Conservation (phyloP, 2,888 invertebrate species). For the Parthenolecanium corni region DNA sequence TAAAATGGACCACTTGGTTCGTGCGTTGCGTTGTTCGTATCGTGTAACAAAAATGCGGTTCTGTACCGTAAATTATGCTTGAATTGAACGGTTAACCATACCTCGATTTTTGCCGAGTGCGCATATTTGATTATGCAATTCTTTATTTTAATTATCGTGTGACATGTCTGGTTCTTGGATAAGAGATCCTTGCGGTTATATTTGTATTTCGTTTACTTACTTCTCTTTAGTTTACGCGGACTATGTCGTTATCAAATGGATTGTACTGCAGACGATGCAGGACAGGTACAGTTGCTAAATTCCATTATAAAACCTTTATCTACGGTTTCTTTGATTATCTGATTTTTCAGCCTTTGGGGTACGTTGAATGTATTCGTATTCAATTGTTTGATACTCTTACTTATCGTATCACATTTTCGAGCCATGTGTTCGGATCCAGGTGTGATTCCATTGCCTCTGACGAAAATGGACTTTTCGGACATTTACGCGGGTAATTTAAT, state of each 20-base stretch:
- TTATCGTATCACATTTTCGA: conserved; percentile 64
- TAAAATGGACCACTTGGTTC: no score
- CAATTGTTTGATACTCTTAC: conserved; percentile 62
- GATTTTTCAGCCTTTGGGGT: conserved; percentile 59
- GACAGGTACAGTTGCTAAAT: conserved; percentile 49
- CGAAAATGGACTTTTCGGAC: conserved; percentile 66
- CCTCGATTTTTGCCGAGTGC: no score
- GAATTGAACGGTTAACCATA: no score
- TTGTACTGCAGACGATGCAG: conserved; percentile 66
- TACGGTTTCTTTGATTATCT: neutral
- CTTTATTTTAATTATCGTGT: neutral
- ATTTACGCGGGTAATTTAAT: conserved; percentile 48
- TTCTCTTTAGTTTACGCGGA: conserved; percentile 71
- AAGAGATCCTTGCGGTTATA: conserved; percentile 68
- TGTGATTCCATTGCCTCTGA: conserved; percentile 63
- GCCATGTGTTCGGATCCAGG: conserved; percentile 85
- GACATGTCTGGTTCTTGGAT: conserved; percentile 19
- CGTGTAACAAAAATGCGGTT: no score
- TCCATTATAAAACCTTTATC: neutral
- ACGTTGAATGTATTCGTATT: conserved; percentile 66
- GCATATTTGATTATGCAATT: no score
- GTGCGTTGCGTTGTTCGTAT: no score
- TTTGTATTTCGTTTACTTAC: conserved; percentile 69
- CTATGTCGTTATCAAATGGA: conserved; percentile 74
- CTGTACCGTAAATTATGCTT: no score